phyloP scores from a whole-genome alignment of 2,797 vertebrate genomes.

The Squalus acanthias region DNA sequence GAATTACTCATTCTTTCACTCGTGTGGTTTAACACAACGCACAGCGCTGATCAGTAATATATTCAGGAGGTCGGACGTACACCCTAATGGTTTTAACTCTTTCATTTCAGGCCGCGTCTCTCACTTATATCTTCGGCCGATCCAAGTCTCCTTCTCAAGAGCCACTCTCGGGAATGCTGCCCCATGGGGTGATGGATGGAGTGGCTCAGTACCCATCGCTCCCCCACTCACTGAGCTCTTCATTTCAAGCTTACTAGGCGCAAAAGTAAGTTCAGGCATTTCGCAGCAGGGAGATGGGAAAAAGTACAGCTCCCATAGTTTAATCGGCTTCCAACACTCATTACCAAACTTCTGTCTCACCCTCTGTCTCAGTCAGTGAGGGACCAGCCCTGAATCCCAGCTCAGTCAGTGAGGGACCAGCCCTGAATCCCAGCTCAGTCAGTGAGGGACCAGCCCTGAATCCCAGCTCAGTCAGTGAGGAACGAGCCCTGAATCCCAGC shows the following conservation, averaged over 20 bases:
- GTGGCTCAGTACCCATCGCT: not conserved
- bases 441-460: not conserved
- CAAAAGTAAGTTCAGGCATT: not conserved
- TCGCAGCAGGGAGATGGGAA: not conserved
- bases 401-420: too few relatives aligned
- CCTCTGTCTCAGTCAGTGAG: too few relatives aligned
- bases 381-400: too few relatives aligned
- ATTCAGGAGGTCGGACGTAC: not conserved
- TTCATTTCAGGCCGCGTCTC: not conserved
- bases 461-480: not conserved
- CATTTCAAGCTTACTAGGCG: not conserved
- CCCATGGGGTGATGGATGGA: too few relatives aligned
- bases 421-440: not conserved
- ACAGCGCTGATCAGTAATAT: not conserved
- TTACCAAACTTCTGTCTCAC: too few relatives aligned
- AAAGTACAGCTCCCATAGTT: too few relatives aligned
- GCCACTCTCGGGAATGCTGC: not conserved
- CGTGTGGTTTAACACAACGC: not conserved
- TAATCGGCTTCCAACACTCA: too few relatives aligned
- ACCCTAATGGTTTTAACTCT: not conserved
- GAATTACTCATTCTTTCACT: not conserved
- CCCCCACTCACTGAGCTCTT: not conserved
- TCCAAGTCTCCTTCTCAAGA: not conserved
- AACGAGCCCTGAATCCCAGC: not conserved
- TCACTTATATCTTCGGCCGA: not conserved